phyloP scores from a whole-genome alignment of 1,140 invertebrate species.

The Neodiprion virginianus region DNA sequence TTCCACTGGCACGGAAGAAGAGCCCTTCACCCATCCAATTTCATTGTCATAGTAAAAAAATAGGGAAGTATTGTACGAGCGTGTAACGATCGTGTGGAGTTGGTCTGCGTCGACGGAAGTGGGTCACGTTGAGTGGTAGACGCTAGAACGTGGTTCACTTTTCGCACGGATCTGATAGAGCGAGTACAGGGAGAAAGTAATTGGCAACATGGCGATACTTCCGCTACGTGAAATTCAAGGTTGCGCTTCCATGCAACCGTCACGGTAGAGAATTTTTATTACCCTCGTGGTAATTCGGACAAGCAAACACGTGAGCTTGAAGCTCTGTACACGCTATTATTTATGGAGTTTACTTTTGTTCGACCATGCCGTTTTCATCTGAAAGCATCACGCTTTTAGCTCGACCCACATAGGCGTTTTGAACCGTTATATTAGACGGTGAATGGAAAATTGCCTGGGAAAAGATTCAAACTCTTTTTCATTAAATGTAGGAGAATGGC shows the following conservation, averaged over 20 bases:
- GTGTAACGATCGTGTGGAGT: background rate
- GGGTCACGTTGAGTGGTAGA: constrained; percentile 21
- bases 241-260: constrained; percentile 9
- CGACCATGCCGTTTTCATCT: too few species aligned
- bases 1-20: too few species aligned
- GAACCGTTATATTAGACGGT: too few species aligned
- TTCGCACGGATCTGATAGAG: constrained; percentile 17
- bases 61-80: too few species aligned
- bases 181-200: constrained; percentile 51
- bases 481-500: too few species aligned
- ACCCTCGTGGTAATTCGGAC: background rate
- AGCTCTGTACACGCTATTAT: background rate
- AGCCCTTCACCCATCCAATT: too few species aligned
- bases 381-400: too few species aligned
- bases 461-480: too few species aligned
- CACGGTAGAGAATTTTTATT: constrained; percentile 1
- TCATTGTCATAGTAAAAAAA: too few species aligned
- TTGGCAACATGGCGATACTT: constrained; percentile 44
- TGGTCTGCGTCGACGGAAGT: constrained; percentile 15
- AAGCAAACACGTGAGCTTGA: background rate
- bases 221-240: constrained; percentile 33
- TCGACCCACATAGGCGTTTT: too few species aligned
- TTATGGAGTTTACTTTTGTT: background rate
- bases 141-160: constrained; percentile 19
- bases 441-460: too few species aligned